These are phyloP conservation scores for Mythimna loreyi DNA, from an alignment of 2,888 invertebrate genomes.

Conservation along the genomic window DNA sequence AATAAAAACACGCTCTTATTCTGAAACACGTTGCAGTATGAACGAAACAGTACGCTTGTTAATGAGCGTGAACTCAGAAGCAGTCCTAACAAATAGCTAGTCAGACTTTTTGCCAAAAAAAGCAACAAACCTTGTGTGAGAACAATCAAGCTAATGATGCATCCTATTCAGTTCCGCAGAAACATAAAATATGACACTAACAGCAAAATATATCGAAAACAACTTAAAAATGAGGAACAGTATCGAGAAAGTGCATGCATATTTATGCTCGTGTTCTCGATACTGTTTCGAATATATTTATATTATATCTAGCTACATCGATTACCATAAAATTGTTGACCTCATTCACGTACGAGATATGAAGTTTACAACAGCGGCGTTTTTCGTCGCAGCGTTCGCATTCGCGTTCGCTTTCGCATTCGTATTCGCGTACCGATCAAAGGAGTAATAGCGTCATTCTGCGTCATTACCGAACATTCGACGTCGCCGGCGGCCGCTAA, in stretches of 20 bases:
- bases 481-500: conserved; percentile 68
- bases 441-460: conserved; percentile 65
- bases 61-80: conserved; percentile 49
- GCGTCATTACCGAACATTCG: conserved; percentile 68
- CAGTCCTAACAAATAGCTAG: conserved; percentile 41
- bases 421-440: conserved; percentile 47
- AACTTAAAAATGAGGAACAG: conserved; percentile 26
- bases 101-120: conserved; percentile 35
- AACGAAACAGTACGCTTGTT: conserved; percentile 30
- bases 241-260: conserved; percentile 18
- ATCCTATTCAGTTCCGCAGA: conserved; percentile 5
- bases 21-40: conserved; percentile 20
- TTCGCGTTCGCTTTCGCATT: conserved; percentile 34
- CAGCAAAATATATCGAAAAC: conserved; percentile 20
- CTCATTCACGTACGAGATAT: conserved; percentile 45
- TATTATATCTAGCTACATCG: conserved; percentile 32
- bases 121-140: conserved; percentile 19
- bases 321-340: conserved; percentile 47
- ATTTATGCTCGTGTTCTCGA: too few relatives aligned
- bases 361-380: conserved; percentile 47
- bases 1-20: conserved; percentile 13
- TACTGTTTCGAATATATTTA: conserved; percentile 16
- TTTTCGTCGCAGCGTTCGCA: conserved; percentile 47
- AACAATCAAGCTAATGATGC: conserved; percentile 49
- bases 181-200: conserved; percentile 17